Base-by-base conservation (phyloP, 2,888 invertebrate species). In the Caradrina clavipalpis region DNA sequence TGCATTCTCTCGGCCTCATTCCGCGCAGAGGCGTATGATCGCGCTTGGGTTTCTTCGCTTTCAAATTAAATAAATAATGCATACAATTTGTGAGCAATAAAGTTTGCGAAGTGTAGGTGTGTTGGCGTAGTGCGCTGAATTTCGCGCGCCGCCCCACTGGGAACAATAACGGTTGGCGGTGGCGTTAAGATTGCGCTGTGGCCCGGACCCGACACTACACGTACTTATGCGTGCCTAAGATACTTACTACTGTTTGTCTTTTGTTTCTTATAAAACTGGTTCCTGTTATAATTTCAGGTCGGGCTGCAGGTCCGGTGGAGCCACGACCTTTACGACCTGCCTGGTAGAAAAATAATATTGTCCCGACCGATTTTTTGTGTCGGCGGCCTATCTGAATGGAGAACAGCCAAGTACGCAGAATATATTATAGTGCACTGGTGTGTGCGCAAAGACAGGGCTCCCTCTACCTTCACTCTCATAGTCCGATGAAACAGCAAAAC, bases 51-150 rank as follows among this genome's bases (percentile, higher is more conserved):
- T 94, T 95, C 95, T 95, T 94, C 93, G 93, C 95, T 94, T 95
- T 94, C 95, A 95, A 95, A 95, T 95, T 95, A 95, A 95, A 95
- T 95, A 95, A 95, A 95, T 95, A 94, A 95, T 95, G 91, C 95
- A 95, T 87, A 95, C 94, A 95, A 95, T 95, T 95, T 95, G 94
- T 93, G 94, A 92, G 93, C 94, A 94, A 93, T 95, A 95, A 95
- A 95, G 91, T 93, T 90, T 90, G 90, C 74, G 88, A 93, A 93
- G 91, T 92, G 92, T 90, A 92, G 90, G 91, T 91, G 89, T 89
- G 88, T 90, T 83, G 81, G 81, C 84, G 83, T 88, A 91, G 90
- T 91, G 91, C 89, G 90, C 88, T 88, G 93, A 92, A 93, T 88
- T 92, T 93, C 91, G 89, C 92, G 91, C 91, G 91, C 89, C 87